Evolutionary conservation across 2,888 invertebrate species (phyloP), one percentile per base, ranked within the genome.

Genomic region (Notodonta ziczac): DNA sequence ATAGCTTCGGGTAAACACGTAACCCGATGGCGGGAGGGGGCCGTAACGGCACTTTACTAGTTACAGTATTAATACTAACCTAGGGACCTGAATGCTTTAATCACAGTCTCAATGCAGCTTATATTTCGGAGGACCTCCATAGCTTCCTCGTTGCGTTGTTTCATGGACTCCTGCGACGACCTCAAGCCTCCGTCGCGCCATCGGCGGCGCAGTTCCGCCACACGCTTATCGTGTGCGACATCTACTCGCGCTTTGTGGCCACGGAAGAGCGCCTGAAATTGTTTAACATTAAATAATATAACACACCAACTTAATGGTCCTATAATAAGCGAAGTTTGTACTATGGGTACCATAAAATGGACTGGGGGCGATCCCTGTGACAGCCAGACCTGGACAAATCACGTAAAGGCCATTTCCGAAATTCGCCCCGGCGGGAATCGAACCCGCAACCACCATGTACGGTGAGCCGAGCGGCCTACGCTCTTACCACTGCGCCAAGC

Each of bases 261-360:
- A 2, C 95, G 94, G 89, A 94, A 95, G 55, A 91, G 83, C 5
- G 94, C 94, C 90, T 94, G 66, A 16, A 70, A 75, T 46, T 32
- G 16, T 48, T 6, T 5, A 10, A 51, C 12, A 10, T 24, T 51
- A 32, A 16, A 51, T 51, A 9, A 10, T 2, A 24, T 24, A 24
- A 24, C 24, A 24, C 24, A 24, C 24, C 24, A 24, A 24, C 24
- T 24, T 1, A 2, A 24, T 24, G 24, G 24, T 24, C 24, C 24
- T 2, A 24, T 2, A 24, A 1, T 1, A 24, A 24, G 24, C 24
- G 2, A 24, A 1, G 24, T 2, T 24, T 24, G 24, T 24, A 24
- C 24, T 24, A 24, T 24, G 24, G 2, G 24, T 24, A 24, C 24
- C 24, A 2, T 24, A 24, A 1, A 24, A 24, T 24, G 24, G 24